phyloP scores from a whole-genome alignment of 92 coral and sea anemone genomes.

The Porites rus region DNA sequence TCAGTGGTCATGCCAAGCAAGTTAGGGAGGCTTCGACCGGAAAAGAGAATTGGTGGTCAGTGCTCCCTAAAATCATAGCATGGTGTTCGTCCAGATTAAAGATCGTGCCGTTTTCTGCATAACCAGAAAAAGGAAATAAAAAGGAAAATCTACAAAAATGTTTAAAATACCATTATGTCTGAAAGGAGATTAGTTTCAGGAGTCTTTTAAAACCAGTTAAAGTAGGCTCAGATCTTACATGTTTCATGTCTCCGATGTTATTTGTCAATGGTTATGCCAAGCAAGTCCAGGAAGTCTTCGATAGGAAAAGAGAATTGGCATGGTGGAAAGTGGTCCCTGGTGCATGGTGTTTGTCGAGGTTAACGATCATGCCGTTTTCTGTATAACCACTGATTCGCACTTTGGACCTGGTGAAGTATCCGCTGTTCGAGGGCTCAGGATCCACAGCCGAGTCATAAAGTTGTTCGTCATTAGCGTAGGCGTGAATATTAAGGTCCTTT shows the following conservation, averaged over 20 bases:
- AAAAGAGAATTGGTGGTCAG: no score
- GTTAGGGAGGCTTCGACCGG: no score
- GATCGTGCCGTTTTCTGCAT: no score
- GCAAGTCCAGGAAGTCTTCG: slow-evolving; percentile 36
- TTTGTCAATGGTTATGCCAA: slow-evolving; percentile 63
- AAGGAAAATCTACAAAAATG: no score
- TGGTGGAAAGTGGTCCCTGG: slow-evolving; percentile 62
- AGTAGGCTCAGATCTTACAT: slow-evolving; percentile 1
- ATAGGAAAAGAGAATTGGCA: slow-evolving; percentile 35
- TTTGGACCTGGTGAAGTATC: not conserved
- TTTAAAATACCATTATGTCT: no score
- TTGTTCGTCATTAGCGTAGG: no score
- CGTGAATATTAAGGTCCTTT: not conserved
- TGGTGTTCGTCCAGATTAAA: no score
- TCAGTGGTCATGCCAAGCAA: no score
- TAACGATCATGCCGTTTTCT: slow-evolving; percentile 35
- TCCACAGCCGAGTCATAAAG: not conserved
- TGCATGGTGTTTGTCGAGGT: slow-evolving; percentile 51
- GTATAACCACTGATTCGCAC: slow-evolving; percentile 24
- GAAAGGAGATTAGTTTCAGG: no score
- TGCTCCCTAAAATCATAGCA: no score
- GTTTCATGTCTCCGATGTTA: slow-evolving; percentile 17
- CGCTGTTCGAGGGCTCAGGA: not conserved
- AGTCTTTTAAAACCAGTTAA: not conserved
- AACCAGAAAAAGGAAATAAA: no score